Evolutionary conservation across 1,140 invertebrate species (phyloP).

Genomic region (Frieseomelitta varia): DNA sequence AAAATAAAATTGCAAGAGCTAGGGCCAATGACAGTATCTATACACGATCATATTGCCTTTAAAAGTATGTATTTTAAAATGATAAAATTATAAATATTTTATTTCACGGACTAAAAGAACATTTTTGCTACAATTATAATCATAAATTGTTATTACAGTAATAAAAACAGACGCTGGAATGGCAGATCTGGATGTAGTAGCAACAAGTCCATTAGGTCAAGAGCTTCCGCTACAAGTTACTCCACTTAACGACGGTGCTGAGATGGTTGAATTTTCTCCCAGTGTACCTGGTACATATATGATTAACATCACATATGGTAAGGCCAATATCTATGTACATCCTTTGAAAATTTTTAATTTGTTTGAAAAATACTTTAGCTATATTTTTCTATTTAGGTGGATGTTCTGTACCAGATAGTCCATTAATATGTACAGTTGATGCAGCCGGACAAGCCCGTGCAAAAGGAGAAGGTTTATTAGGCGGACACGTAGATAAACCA

Average conservation of each 20-base stretch:
- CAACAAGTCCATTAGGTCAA: slow-evolving; percentile 94
- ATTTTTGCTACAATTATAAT: slow-evolving; percentile 10
- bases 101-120: not conserved
- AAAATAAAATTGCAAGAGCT: slow-evolving; percentile 89
- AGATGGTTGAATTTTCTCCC: slow-evolving; percentile 93
- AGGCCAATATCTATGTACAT: slow-evolving; percentile 78
- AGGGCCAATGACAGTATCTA: slow-evolving; percentile 89
- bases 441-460: slow-evolving; percentile 85
- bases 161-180: slow-evolving; percentile 93
- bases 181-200: slow-evolving; percentile 94
- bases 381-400: slow-evolving; percentile 76
- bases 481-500: slow-evolving; percentile 82
- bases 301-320: slow-evolving; percentile 93
- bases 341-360: not conserved
- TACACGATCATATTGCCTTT: slow-evolving; percentile 92
- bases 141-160: slow-evolving; percentile 84
- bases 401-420: slow-evolving; percentile 81
- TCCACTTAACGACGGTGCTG: slow-evolving; percentile 87
- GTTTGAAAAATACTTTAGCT: not conserved
- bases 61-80: slow-evolving; percentile 84
- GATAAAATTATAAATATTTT: not conserved
- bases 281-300: slow-evolving; percentile 94
- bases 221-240: slow-evolving; percentile 92
- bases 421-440: slow-evolving; percentile 84
- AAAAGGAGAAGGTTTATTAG: slow-evolving; percentile 85